Evolutionary conservation across 2,113 vertebrate species (phyloP), one percentile per base, ranked within the genome.

Genomic region (Odocoileus hemionus): DNA sequence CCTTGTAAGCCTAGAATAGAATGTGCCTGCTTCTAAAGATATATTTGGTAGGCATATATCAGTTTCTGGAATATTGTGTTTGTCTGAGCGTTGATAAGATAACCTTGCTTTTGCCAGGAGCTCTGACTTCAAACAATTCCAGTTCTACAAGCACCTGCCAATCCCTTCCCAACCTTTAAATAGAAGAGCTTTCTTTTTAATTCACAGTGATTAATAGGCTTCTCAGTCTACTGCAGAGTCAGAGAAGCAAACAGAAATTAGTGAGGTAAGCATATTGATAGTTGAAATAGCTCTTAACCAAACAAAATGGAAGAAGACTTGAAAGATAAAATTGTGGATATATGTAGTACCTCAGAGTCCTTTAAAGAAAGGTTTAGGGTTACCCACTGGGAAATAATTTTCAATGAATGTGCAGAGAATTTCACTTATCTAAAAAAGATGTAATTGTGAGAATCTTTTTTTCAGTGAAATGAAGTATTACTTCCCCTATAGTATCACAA

Each of bases 1-100:
- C 25, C 47, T 45, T 96, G 50, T 64, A 91, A 96, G 25, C 7
- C 33, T 55, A 39, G 7, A 83, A 25, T 47, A 95, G 33, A 90
- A 93, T 88, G 76, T 85, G 23, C 54, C 16, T 91, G 50, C 28
- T 87, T 95, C 50, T 94, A 45, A 94, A 87, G 87, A 78, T 89
- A 54, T 78, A 74, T 58, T 86, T 88, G 85, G 21, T 78, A 82
- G 36, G 36, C 10, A 4, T 70, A 36, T 76, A 25, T 60, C 58
- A 30, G 8, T 86, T 79, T 94, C 11, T 93, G 16, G 21, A 95
- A 28, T 25, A 79, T 47, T 2, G 0, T 79, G 36, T 78, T 67
- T 95, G 33, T 11, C 21, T 87, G 25, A 87, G 33, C 15, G 5
- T 13, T 78, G 87, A 28, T 60, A 86, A 58, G 4, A 58, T 87